Evolutionary conservation across 2,888 invertebrate species (phyloP).

Genomic region (Tiphia femorata): DNA sequence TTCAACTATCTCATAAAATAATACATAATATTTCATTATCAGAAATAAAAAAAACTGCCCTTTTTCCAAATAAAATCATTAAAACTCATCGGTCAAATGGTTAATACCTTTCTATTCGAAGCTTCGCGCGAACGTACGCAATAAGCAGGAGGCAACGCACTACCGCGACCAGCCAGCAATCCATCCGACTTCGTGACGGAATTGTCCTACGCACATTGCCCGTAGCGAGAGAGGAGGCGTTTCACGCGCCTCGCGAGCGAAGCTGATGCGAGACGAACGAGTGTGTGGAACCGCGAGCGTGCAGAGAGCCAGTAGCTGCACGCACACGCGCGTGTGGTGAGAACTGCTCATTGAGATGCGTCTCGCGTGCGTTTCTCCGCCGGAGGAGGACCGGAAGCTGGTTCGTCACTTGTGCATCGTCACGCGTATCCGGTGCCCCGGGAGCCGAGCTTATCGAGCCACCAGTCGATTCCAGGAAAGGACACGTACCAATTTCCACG

Average conservation of each 20-base stretch:
- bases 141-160: too few species aligned
- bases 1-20: too few species aligned
- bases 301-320: neutral
- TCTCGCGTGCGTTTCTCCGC: constrained; percentile 59
- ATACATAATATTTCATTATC: too few species aligned
- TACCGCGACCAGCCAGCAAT: too few species aligned
- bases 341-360: constrained; percentile 64
- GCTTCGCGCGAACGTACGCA: too few species aligned
- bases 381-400: constrained; percentile 63
- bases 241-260: neutral
- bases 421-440: constrained; percentile 62
- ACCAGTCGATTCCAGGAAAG: constrained; percentile 40
- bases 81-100: too few species aligned
- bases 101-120: too few species aligned
- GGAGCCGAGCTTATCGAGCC: constrained; percentile 41
- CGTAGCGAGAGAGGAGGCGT: neutral
- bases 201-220: too few species aligned
- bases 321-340: constrained; percentile 6
- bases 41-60: too few species aligned
- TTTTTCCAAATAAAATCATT: too few species aligned
- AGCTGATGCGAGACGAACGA: neutral
- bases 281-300: neutral
- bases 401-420: constrained; percentile 65
- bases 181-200: too few species aligned
- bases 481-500: constrained; percentile 15